Base-by-base conservation (phyloP, 2,113 vertebrate genomes). In the Catharus bicknelli region DNA sequence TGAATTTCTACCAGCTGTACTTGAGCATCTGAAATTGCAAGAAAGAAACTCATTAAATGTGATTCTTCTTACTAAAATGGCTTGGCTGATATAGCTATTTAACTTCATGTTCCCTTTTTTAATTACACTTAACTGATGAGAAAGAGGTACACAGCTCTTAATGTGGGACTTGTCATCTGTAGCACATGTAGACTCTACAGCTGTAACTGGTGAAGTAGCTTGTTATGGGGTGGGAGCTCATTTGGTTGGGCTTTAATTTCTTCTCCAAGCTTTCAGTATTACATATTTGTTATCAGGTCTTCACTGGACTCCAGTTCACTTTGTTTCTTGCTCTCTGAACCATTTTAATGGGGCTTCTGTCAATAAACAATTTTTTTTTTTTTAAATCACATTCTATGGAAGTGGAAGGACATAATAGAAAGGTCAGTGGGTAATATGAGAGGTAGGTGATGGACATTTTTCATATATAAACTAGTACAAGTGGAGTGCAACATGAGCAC, bases 1-100 rank as follows among this genome's bases (percentile, higher is more conserved):
- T 95, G 97, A 97, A 98, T 98, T 98, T 97, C 96, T 98, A 98
- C 95, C 97, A 98, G 97, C 97, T 98, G 97, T 97, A 98, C 84
- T 97, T 96, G 95, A 98, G 97, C 96, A 97, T 98, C 96, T 97
- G 96, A 98, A 97, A 97, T 96, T 95, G 97, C 97, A 97, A 97
- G 96, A 97, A 97, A 98, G 96, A 97, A 98, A 97, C 95, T 98
- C 97, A 98, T 98, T 98, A 97, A 98, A 98, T 98, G 97, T 98
- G 96, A 97, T 97, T 97, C 96, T 98, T 98, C 97, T 97, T 98
- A 97, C 95, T 97, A 97, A 98, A 97, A 95, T 4, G 97, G 96
- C 96, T 97, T 97, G 97, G 90, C 84, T 98, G 95, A 96, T 96
- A 94, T 97, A 97, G 96, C 96, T 97, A 91, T 97, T 97, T 97